Conservation (phyloP, 2,113 vertebrate genomes). For the Hemichromis elongatus region DNA sequence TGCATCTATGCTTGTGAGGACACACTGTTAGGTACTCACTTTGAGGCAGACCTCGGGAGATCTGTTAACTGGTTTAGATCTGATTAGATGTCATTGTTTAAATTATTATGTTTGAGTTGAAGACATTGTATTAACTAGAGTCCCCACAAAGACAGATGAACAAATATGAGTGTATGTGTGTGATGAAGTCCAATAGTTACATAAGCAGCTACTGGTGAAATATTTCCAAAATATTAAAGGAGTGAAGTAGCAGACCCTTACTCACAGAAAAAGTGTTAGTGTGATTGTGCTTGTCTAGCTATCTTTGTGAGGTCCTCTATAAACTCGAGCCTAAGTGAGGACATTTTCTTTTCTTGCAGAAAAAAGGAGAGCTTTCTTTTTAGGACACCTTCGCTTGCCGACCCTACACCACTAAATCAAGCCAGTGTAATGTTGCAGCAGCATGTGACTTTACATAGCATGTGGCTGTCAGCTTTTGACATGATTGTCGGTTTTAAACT, state of each 20-base stretch:
- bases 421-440: background rate
- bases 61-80: background rate
- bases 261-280: background rate
- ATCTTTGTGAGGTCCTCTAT: background rate
- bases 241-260: background rate
- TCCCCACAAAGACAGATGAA: background rate
- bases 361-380: background rate
- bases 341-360: background rate
- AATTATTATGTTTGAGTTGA: background rate
- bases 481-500: background rate
- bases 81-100: background rate
- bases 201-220: background rate
- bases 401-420: background rate
- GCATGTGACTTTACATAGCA: background rate
- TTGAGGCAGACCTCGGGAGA: background rate
- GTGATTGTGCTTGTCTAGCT: background rate
- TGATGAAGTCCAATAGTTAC: background rate
- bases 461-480: background rate
- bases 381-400: background rate
- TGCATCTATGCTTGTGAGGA: background rate
- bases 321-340: rapidly evolving
- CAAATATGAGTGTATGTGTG: background rate
- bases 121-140: background rate
- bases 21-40: background rate
- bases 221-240: background rate